Percentiles rank a stretch among this genome's conserved stretches.
These are phyloP conservation scores for Chloroclysta siterata DNA, from an alignment of 2,888 invertebrate genomes.

Conservation along the genomic window DNA sequence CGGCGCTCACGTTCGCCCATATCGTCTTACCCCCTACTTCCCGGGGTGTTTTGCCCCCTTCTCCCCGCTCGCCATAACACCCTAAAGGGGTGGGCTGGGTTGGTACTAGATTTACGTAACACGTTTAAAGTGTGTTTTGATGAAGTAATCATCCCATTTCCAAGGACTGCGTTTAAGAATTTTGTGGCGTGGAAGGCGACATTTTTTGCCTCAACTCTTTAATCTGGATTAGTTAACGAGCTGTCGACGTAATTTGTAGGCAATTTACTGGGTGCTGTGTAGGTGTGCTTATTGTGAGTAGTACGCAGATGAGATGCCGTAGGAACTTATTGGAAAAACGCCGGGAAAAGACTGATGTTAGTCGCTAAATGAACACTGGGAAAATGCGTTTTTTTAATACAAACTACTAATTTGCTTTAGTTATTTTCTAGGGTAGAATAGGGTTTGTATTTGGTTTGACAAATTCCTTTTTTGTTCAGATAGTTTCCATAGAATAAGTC, in stretches of 20 bases:
- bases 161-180: conserved; percentile 83
- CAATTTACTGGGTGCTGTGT: conserved; percentile 52
- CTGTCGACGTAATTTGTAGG: conserved; percentile 66
- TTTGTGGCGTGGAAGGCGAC: conserved; percentile 76
- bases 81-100: conserved; percentile 68
- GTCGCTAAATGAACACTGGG: not conserved
- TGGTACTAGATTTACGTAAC: conserved; percentile 85
- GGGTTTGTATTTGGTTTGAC: too few species aligned
- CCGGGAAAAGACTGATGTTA: not conserved
- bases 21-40: conserved; percentile 83
- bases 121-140: conserved; percentile 86
- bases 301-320: not conserved
- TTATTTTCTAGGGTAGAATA: too few species aligned
- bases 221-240: conserved; percentile 78
- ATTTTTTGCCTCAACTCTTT: conserved; percentile 75
- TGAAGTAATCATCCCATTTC: conserved; percentile 85
- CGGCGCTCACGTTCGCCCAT: conserved; percentile 85
- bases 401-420: too few species aligned
- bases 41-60: conserved; percentile 60
- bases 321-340: not conserved
- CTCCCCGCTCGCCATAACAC: conserved; percentile 54
- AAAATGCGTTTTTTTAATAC: not conserved
- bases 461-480: too few species aligned
- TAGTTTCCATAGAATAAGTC: too few species aligned
- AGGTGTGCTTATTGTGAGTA: conserved; percentile 9